Evolutionary conservation across 2,888 invertebrate genomes (phyloP).

Genomic region (Drosophila infuscata): DNA sequence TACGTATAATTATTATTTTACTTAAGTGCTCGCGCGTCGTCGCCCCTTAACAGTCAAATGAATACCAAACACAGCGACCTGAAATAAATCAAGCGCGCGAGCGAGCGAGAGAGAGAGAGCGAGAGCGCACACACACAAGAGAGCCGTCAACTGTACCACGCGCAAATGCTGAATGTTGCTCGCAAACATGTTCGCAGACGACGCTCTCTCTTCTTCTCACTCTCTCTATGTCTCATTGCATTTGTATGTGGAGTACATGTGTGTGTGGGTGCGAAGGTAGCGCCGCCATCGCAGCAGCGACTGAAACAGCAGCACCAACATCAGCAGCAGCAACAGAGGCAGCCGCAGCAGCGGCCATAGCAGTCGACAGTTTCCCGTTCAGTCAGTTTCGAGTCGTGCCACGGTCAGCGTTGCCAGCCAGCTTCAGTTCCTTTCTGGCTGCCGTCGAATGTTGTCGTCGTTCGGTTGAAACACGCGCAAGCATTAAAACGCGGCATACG

Average conservation of each 20-base stretch:
- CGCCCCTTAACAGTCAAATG: conserved; percentile 82
- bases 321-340: conserved; percentile 31
- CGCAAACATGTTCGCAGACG: conserved; percentile 47
- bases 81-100: conserved; percentile 80
- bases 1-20: conserved; percentile 83
- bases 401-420: conserved; percentile 79
- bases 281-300: conserved; percentile 44
- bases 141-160: conserved; percentile 71
- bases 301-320: conserved; percentile 33
- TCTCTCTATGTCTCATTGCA: conserved; percentile 5
- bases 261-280: conserved; percentile 66
- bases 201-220: conserved; percentile 26
- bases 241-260: conserved; percentile 14
- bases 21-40: conserved; percentile 83
- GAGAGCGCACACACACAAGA: conserved; percentile 47
- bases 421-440: conserved; percentile 85
- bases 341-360: conserved; percentile 52
- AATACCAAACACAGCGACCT: conserved; percentile 83
- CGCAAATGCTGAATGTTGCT: conserved; percentile 32
- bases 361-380: conserved; percentile 73
- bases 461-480: conserved; percentile 73
- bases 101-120: conserved; percentile 23
- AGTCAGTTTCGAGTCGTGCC: conserved; percentile 82
- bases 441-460: conserved; percentile 85
- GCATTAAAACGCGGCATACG: conserved; percentile 46